phyloP scores from a whole-genome alignment of 2,797 vertebrate species.

The Esox lucius region DNA sequence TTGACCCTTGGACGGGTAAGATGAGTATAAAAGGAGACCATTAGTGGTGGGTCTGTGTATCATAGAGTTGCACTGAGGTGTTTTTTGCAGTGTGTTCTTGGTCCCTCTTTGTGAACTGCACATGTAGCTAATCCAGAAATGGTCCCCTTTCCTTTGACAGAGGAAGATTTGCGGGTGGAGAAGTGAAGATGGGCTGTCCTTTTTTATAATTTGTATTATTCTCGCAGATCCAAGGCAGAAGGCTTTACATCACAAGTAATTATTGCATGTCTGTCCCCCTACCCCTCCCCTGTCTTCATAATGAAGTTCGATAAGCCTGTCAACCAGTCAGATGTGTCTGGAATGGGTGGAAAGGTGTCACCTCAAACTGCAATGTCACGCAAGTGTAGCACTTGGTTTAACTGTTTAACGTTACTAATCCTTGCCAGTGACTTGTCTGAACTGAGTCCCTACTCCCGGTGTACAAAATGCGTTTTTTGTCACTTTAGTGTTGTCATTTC shows the following conservation, averaged over 20 bases:
- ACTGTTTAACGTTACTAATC: slow-evolving; percentile 39
- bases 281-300: slow-evolving; percentile 26
- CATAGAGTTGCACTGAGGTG: background rate
- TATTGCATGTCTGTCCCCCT: slow-evolving; percentile 61
- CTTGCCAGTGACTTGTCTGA: slow-evolving; percentile 32
- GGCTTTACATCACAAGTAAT: slow-evolving; percentile 50
- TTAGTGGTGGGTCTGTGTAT: background rate
- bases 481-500: slow-evolving; percentile 13
- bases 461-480: slow-evolving; percentile 24
- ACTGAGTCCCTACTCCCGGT: slow-evolving; percentile 25
- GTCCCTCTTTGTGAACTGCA: slow-evolving; percentile 8
- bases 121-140: background rate
- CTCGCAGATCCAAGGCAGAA: slow-evolving; percentile 54
- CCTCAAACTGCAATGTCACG: slow-evolving; percentile 34
- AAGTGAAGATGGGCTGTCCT: slow-evolving; percentile 36
- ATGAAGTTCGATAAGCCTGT: slow-evolving; percentile 12
- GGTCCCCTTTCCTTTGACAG: slow-evolving; percentile 18
- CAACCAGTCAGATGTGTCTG: background rate
- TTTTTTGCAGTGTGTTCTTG: slow-evolving; percentile 7
- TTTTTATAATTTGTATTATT: slow-evolving; percentile 54
- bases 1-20: slow-evolving; percentile 58
- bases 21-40: background rate
- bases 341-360: slow-evolving; percentile 24
- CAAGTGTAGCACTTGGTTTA: slow-evolving; percentile 38
- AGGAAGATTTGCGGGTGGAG: slow-evolving; percentile 31